Percentiles rank a stretch among this genome's conserved stretches.
These are phyloP conservation scores for Ceyx margarethae DNA, from an alignment of 2,113 vertebrate species.

Conservation along the genomic window DNA sequence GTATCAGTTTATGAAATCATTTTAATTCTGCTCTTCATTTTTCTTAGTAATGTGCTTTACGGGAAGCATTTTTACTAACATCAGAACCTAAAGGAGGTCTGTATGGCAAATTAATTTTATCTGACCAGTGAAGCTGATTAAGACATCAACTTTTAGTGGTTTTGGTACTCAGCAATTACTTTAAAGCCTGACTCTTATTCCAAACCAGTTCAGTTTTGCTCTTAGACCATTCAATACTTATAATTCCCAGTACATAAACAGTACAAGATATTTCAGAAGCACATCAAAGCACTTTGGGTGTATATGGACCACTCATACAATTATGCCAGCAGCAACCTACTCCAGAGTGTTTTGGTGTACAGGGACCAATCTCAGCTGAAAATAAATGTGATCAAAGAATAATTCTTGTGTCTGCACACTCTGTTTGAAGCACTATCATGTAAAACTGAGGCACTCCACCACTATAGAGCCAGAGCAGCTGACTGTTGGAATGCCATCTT, in stretches of 20 bases:
- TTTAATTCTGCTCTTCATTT: slow-evolving; percentile 2
- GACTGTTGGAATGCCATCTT: neutral
- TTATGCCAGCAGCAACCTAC: neutral
- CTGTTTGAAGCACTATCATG: neutral
- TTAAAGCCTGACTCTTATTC: neutral
- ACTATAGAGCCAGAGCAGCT: neutral
- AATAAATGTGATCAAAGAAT: neutral
- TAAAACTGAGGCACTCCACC: fast-evolving
- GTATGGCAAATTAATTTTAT: neutral
- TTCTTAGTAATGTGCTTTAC: neutral
- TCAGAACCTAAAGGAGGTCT: neutral
- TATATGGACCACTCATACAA: neutral
- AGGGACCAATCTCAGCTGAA: neutral
- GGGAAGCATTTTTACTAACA: neutral
- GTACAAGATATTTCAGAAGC: neutral
- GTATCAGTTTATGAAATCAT: neutral
- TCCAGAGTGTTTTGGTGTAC: neutral
- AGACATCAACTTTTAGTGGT: neutral
- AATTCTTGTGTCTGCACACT: neutral
- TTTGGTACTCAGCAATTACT: neutral
- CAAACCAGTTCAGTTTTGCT: neutral
- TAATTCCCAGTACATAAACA: neutral
- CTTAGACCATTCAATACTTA: neutral
- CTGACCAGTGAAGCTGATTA: neutral
- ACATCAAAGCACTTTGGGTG: neutral